Percentiles rank a stretch among this genome's conserved stretches.
phyloP scores from a whole-genome alignment of 2,113 vertebrate species.

The Tragelaphus buxtoni region DNA sequence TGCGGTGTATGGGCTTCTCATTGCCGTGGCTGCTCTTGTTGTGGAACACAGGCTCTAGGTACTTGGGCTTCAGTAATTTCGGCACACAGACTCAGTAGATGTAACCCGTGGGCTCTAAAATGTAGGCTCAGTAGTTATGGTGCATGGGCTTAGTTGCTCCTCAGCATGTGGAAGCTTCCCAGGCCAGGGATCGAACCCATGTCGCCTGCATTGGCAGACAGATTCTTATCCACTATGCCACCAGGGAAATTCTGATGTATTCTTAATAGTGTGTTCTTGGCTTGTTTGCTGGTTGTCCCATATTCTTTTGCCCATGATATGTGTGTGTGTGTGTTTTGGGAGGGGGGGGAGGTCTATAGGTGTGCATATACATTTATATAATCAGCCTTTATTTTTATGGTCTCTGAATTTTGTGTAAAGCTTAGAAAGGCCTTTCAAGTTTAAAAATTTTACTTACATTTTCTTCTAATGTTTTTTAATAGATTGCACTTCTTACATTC shows the following conservation, averaged over 20 bases:
- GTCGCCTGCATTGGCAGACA: background rate
- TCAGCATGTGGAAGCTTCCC: background rate
- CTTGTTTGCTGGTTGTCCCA: background rate
- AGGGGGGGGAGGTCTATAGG: background rate
- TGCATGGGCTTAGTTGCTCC: background rate
- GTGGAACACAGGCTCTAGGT: background rate
- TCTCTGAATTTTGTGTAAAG: conserved; percentile 9
- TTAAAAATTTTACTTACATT: conserved; percentile 1
- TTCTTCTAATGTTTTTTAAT: conserved; percentile 4
- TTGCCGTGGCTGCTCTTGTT: background rate
- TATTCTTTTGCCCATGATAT: background rate
- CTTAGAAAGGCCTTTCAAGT: background rate
- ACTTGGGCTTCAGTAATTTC: background rate
- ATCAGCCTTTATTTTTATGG: background rate
- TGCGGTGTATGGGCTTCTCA: background rate
- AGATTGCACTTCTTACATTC: background rate
- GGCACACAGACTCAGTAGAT: background rate
- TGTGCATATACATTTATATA: background rate
- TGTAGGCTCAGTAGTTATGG: background rate
- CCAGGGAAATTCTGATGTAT: background rate
- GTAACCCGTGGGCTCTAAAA: background rate
- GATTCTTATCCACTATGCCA: background rate
- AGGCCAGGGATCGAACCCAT: background rate
- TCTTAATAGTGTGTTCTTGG: background rate
- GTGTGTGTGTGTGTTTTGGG: background rate